Conservation (phyloP, 2,888 invertebrate species). For the Cantharis rufa region DNA sequence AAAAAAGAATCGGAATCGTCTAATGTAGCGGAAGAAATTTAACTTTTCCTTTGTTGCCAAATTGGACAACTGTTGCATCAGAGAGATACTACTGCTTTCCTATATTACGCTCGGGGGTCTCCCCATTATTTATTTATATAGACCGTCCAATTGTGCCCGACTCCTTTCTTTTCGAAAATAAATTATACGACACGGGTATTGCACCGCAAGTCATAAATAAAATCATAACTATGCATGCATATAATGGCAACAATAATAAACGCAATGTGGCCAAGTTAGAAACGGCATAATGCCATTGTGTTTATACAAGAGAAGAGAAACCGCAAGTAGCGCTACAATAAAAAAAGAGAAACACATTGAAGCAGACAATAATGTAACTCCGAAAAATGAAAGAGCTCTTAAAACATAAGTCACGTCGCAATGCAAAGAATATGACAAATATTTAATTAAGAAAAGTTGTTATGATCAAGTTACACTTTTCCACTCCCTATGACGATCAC, state of each 20-base stretch:
- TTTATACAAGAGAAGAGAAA: neutral
- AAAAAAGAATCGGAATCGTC: neutral
- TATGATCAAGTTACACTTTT: neutral
- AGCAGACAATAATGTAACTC: neutral
- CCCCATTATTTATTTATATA: neutral
- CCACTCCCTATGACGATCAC: slow-evolving; percentile 42
- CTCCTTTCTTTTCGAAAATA: neutral
- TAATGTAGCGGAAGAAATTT: neutral
- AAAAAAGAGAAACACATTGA: neutral
- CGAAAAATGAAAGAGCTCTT: neutral
- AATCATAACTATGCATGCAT: neutral
- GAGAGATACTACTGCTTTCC: neutral
- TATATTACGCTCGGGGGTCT: neutral
- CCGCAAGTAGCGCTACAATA: neutral
- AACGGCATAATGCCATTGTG: neutral
- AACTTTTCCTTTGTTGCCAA: neutral
- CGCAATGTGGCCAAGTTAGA: neutral
- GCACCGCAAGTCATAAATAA: neutral
- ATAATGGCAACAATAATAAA: neutral
- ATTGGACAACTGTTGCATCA: neutral
- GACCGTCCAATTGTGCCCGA: neutral
- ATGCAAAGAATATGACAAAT: neutral
- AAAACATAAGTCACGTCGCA: neutral
- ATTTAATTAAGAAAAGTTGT: slow-evolving; percentile 4
- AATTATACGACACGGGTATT: neutral